A percentile compares a stretch with the other conserved stretches of the same genome.
Conservation (phyloP, 1,140 invertebrate species). For the Patella vulgata region DNA sequence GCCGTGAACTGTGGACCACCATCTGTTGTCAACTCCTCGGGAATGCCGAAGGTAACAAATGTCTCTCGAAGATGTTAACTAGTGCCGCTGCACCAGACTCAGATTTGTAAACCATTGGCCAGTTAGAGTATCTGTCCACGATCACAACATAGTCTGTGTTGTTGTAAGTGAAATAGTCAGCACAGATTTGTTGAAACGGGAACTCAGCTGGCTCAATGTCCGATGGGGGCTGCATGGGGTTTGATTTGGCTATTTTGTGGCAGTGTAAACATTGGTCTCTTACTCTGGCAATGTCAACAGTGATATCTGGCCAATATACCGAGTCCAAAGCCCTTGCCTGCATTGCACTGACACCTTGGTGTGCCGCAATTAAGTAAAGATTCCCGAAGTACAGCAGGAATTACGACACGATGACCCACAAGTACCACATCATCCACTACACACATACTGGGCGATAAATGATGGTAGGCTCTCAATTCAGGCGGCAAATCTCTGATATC, state of each 20-base stretch:
- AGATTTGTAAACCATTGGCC: conserved; percentile 36
- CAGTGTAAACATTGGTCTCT: conserved; percentile 21
- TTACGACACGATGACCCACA: conserved; percentile 16
- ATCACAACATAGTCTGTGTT: conserved; percentile 26
- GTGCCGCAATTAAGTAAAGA: conserved; percentile 23
- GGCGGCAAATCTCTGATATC: conserved; percentile 11
- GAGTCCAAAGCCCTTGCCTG: conserved; percentile 23
- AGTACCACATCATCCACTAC: conserved; percentile 22
- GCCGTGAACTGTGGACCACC: conserved; percentile 34
- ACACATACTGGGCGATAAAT: conserved; percentile 5
- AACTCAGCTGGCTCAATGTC: conserved; percentile 14
- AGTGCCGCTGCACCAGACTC: conserved; percentile 18
- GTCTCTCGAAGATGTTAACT: conserved; percentile 18
- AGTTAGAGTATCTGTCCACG: conserved; percentile 39
- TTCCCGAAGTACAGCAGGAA: conserved; percentile 12
- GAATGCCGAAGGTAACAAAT: conserved; percentile 40
- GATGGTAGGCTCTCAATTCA: conserved; percentile 6
- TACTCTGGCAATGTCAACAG: conserved; percentile 15
- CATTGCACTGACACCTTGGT: conserved; percentile 24
- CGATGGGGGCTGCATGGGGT: conserved; percentile 19
- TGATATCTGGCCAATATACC: no score
- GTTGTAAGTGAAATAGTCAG: conserved; percentile 24
- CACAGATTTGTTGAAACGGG: conserved; percentile 37
- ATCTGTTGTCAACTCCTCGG: conserved; percentile 30
- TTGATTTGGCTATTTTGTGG: conserved; percentile 23